Percentiles rank a stretch among this genome's conserved stretches.
Conservation (phyloP, 2,797 vertebrate species). For the Sebastes kiyomatsui region DNA sequence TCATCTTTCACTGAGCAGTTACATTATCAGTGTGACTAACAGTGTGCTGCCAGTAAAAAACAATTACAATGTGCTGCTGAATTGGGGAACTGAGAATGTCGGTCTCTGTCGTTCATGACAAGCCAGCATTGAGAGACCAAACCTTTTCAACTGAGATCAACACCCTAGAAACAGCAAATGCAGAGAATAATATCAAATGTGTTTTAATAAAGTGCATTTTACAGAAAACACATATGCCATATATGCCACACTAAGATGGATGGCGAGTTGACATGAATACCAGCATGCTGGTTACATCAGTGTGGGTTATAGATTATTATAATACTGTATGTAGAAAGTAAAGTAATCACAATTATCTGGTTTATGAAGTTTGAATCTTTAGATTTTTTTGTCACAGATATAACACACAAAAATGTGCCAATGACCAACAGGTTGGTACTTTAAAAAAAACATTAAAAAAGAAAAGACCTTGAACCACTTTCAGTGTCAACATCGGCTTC, state of each 20-base stretch:
- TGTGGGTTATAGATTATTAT: not conserved
- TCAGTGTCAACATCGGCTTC: slow-evolving; percentile 15
- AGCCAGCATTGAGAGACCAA: slow-evolving; percentile 57
- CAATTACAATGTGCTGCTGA: slow-evolving; percentile 80
- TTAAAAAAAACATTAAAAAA: slow-evolving; percentile 2
- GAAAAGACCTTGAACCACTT: slow-evolving; percentile 14
- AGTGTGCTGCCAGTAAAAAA: slow-evolving; percentile 79
- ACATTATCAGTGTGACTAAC: slow-evolving; percentile 74
- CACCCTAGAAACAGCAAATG: slow-evolving; percentile 61
- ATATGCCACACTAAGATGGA: not conserved
- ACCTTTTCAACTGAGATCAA: slow-evolving; percentile 65
- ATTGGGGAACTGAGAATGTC: slow-evolving; percentile 90
- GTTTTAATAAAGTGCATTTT: not conserved
- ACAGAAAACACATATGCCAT: not conserved
- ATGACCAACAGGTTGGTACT: slow-evolving; percentile 17
- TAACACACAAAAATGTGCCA: not conserved
- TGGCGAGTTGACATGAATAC: not conserved
- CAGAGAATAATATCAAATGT: not conserved
- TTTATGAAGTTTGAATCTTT: not conserved
- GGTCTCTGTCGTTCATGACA: slow-evolving; percentile 82
- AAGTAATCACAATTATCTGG: not conserved
- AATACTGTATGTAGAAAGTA: not conserved
- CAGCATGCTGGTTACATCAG: not conserved
- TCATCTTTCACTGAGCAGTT: slow-evolving; percentile 6
- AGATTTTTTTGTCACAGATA: not conserved